Evolutionary conservation across 2,888 invertebrate genomes (phyloP), one percentile per base, ranked within the genome.

Genomic region (Eristalis tenax): DNA sequence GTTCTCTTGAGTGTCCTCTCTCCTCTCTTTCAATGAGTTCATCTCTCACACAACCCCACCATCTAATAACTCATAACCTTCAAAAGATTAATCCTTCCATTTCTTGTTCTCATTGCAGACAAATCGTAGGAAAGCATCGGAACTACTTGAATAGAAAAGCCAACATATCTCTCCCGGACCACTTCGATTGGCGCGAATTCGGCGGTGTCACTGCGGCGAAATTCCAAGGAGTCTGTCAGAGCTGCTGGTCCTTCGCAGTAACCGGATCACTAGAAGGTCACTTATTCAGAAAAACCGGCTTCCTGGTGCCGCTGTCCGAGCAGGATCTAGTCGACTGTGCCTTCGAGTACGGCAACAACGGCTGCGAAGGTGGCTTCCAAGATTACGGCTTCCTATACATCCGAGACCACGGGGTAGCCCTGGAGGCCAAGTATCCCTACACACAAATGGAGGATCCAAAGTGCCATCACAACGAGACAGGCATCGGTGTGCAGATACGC

Each of bases 311-410:
- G 2, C 89, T 93, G 2, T 93, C 93, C 1, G 91, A 91, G 57
- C 93, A 93, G 83, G 92, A 93, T 82, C 88, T 93, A 57, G 90
- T 93, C 5, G 93, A 93, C 83, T 93, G 93, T 78, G 91, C 92
- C 40, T 90, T 91, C n/a, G 90, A 90, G 28, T 92, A 92, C 71
- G 92, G 92, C 38, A 91, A 89, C 75, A 90, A 90, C 89, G 93
- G 93, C 13, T 93, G 93, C 78, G 91, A 92, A 23, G 93, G 93
- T 73, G 93, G 93, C 40, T 91, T 91, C 38, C 92, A 92, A 83
- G 92, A 91, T 35, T 91, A 92, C 35, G 93, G 91, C 1, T 93
- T 93, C 68, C 91, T 91, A 78, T 93, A 93, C 76, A 91, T 93
- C 10, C 90, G 91, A 3, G 91, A 92, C 66, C 90, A 92, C 79